A percentile compares a stretch with the other conserved stretches of the same genome.
phyloP scores from a whole-genome alignment of 2,113 vertebrate genomes.

The Upupa epops region DNA sequence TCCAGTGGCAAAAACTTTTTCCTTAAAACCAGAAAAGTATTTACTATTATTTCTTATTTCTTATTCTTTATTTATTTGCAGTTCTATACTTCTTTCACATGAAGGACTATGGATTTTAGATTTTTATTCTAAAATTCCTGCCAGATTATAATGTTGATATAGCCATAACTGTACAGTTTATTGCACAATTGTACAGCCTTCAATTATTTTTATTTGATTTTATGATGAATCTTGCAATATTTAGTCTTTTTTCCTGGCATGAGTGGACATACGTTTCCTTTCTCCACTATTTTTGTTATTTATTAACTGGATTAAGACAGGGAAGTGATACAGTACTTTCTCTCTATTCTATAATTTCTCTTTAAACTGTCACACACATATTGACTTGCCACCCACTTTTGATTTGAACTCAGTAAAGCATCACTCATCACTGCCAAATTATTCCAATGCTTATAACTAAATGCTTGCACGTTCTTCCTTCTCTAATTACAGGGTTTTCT shows the following conservation, averaged over 20 bases:
- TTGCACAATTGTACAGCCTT: neutral
- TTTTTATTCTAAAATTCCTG: neutral
- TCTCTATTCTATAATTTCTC: neutral
- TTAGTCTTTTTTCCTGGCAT: neutral
- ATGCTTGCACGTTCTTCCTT: neutral
- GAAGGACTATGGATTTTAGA: neutral
- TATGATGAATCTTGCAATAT: neutral
- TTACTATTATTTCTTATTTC: too few species aligned
- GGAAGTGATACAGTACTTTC: neutral
- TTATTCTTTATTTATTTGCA: too few species aligned
- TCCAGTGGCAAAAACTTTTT: rapidly evolving
- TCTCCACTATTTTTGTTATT: neutral
- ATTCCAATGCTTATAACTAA: neutral
- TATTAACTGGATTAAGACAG: neutral
- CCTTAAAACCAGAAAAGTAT: neutral
- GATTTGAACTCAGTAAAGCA: neutral
- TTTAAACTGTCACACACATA: neutral
- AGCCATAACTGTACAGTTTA: neutral
- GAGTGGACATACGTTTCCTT: neutral
- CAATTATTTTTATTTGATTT: neutral
- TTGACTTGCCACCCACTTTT: neutral
- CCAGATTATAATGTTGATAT: neutral
- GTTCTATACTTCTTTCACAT: neutral
- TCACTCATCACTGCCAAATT: neutral
- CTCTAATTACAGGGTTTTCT: neutral